Base-by-base conservation (phyloP, 2,113 vertebrate genomes). In the Pogona vitticeps region DNA sequence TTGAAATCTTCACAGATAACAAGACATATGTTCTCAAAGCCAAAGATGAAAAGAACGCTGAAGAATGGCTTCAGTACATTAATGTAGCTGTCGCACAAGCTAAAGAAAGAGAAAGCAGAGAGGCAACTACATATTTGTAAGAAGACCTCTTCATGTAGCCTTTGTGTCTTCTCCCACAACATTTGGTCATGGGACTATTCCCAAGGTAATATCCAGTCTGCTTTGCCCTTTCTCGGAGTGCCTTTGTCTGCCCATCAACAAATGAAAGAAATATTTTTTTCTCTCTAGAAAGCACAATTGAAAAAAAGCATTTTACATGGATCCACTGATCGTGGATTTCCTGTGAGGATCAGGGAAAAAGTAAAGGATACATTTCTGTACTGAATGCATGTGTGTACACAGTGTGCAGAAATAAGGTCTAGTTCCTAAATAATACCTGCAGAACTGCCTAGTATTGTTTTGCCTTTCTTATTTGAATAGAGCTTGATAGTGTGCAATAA, bases 51-150 rank as follows among this genome's bases (percentile, higher is more conserved):
- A 97, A 96, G 91, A 96, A 97, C 0, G 96, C 98, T 0, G 97
- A 98, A 92, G 97, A 99, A 80, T 99, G 99, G 99, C 97, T 99
- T 72, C 98, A 98, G 95, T 99, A 98, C 95, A 97, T 99, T 95
- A 98, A 95, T 2, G 97, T 99, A n/a, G 99, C 98, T 0, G 96
- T 99, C 3, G 99, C 98, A 0, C 98, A 98, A 94, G 98, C 98
- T 3, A 97, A 95, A 31, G 97, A 99, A 92, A 95, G 97, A 23
- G 97, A 98, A 90, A 98, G 96, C 91, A 93, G 92, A 63, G 98
- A 99, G 92, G 97, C 98, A 13, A 99, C 98, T 90, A 99, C 98
- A 0, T 98, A 98, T 95, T 96, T 99, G 88, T 99, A 97, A 90
- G 3, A 72, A 72, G 52, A 6, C 31, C n/a, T 59, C 31, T 58